phyloP scores from a whole-genome alignment of 1,140 invertebrate species.

The Pseudoatta argentina region DNA sequence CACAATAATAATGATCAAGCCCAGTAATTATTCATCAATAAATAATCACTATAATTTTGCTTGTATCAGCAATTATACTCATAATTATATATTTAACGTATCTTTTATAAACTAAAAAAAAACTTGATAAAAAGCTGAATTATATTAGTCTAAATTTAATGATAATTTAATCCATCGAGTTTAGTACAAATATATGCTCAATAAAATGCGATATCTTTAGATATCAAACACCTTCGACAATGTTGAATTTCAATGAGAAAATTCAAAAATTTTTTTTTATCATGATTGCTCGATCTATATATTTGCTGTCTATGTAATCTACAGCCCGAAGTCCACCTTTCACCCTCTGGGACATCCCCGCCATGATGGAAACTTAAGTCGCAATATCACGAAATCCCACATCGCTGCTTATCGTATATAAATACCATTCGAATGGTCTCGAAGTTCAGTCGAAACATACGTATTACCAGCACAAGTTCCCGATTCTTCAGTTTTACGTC shows the following conservation, averaged over 20 bases:
- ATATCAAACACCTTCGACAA: background rate
- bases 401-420: constrained; percentile 60
- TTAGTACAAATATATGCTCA: background rate
- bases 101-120: background rate
- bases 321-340: constrained; percentile 27
- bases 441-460: constrained; percentile 58
- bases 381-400: constrained; percentile 40
- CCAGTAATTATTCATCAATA: background rate
- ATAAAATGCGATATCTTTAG: background rate
- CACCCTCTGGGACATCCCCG: constrained; percentile 21
- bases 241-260: background rate
- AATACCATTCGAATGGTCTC: constrained; percentile 61
- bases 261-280: background rate
- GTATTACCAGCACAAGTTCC: background rate
- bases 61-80: background rate
- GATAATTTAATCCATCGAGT: background rate
- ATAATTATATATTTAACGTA: background rate
- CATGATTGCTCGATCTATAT: constrained; percentile 1
- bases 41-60: background rate
- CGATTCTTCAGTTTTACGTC: background rate
- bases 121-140: background rate
- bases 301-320: background rate
- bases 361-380: constrained; percentile 24
- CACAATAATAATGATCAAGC: background rate
- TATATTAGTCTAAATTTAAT: constrained; percentile 3